Percentiles rank a stretch among this genome's conserved stretches.
Conservation (phyloP, 1,140 invertebrate genomes). For the Nixonia krombeini region DNA sequence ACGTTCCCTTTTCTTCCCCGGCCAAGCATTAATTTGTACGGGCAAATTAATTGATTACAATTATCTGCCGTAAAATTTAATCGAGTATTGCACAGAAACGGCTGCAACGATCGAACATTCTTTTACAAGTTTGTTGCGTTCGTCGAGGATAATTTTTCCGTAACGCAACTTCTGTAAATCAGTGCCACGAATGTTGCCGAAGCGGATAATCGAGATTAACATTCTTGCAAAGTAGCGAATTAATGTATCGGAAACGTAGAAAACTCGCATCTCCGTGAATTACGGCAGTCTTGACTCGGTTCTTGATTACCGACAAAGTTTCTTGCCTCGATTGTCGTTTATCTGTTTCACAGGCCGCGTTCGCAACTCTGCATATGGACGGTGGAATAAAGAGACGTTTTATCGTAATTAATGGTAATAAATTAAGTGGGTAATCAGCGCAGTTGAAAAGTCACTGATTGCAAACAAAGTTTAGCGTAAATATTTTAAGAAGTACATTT, state of each 20-base stretch:
- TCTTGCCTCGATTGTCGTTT: neutral
- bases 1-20: neutral
- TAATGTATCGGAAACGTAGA: neutral
- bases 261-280: neutral
- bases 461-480: too few species aligned
- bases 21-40: too few species aligned
- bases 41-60: too few species aligned
- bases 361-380: too few species aligned
- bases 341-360: neutral
- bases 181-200: neutral
- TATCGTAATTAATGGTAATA: neutral
- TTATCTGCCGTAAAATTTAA: too few species aligned
- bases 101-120: too few species aligned
- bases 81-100: too few species aligned
- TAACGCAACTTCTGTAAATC: neutral
- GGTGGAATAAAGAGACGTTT: neutral
- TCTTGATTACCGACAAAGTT: neutral
- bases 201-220: neutral
- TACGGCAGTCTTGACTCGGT: neutral
- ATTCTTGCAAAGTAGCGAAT: slow-evolving; percentile 2
- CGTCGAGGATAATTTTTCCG: neutral
- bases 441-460: neutral
- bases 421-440: neutral
- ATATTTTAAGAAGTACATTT: neutral
- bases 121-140: too few species aligned